A percentile compares a stretch with the other conserved stretches of the same genome.
Conservation (phyloP, 2,113 vertebrate species). For the Epinephelus cyanopodus region DNA sequence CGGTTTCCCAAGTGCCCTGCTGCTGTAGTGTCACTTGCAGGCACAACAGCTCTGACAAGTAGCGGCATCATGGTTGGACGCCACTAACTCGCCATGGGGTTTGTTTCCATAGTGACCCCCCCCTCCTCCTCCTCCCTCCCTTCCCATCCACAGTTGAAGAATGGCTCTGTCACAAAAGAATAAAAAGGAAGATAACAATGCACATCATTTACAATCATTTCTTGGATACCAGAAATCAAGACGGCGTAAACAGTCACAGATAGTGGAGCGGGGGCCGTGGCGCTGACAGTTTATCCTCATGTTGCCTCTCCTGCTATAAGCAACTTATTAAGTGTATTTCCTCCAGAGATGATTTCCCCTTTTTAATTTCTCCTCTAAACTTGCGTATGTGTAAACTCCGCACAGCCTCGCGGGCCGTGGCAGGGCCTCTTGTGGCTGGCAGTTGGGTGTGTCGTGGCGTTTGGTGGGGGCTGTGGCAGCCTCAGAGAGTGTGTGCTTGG, state of each 20-base stretch:
- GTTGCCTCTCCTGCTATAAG: not conserved
- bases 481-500: conserved; percentile 57
- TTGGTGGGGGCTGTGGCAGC: conserved; percentile 28
- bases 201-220: conserved; percentile 70
- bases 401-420: conserved; percentile 16
- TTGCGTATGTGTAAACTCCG: conserved; percentile 2
- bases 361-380: conserved; percentile 1
- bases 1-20: conserved; percentile 41
- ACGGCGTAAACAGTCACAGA: conserved; percentile 23
- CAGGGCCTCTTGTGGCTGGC: conserved; percentile 41
- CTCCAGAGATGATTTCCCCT: not conserved
- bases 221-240: conserved; percentile 55
- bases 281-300: conserved; percentile 8
- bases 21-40: conserved; percentile 74
- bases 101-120: conserved; percentile 80
- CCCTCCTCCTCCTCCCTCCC: no score
- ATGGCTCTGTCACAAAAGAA: conserved; percentile 74
- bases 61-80: conserved; percentile 79
- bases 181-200: conserved; percentile 66
- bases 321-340: conserved; percentile 20
- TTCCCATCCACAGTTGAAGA: conserved; percentile 62
- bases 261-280: conserved; percentile 4
- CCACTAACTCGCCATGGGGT: conserved; percentile 80
- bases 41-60: conserved; percentile 76
- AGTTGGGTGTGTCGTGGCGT: conserved; percentile 54